A percentile compares a stretch with the other conserved stretches of the same genome.
These are phyloP conservation scores for Lumbricus terrestris DNA, from an alignment of 2,888 invertebrate species.

Conservation along the genomic window DNA sequence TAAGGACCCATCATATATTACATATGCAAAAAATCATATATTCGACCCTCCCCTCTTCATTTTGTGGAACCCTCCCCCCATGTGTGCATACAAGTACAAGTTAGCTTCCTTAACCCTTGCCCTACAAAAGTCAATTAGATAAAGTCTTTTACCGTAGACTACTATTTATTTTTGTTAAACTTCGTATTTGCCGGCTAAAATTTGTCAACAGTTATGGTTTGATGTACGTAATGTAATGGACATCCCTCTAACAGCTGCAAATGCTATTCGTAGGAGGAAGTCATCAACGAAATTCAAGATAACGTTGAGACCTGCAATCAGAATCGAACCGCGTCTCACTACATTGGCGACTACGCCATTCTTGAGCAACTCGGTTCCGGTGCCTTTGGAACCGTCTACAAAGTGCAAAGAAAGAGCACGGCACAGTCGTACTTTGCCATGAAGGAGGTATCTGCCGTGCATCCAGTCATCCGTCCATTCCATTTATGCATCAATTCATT, in stretches of 20 bases:
- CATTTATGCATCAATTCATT: too few species aligned
- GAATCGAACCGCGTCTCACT: slow-evolving; percentile 49
- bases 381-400: slow-evolving; percentile 62
- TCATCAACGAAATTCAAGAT: slow-evolving; percentile 48
- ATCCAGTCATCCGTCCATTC: neutral
- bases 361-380: slow-evolving; percentile 61
- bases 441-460: slow-evolving; percentile 56
- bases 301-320: slow-evolving; percentile 53
- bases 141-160: too few species aligned
- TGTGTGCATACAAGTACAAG: too few species aligned
- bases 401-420: slow-evolving; percentile 54
- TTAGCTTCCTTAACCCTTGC: too few species aligned
- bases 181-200: too few species aligned
- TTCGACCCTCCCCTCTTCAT: too few species aligned
- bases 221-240: neutral
- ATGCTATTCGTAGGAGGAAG: slow-evolving; percentile 41
- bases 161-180: too few species aligned
- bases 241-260: neutral
- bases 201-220: too few species aligned
- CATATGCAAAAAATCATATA: too few species aligned
- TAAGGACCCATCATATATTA: too few species aligned
- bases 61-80: too few species aligned
- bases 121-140: too few species aligned
- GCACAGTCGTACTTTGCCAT: slow-evolving; percentile 58
- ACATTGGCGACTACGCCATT: slow-evolving; percentile 59